These are phyloP conservation scores for Cephus spinipes DNA, from an alignment of 2,888 invertebrate species.

Conservation along the genomic window DNA sequence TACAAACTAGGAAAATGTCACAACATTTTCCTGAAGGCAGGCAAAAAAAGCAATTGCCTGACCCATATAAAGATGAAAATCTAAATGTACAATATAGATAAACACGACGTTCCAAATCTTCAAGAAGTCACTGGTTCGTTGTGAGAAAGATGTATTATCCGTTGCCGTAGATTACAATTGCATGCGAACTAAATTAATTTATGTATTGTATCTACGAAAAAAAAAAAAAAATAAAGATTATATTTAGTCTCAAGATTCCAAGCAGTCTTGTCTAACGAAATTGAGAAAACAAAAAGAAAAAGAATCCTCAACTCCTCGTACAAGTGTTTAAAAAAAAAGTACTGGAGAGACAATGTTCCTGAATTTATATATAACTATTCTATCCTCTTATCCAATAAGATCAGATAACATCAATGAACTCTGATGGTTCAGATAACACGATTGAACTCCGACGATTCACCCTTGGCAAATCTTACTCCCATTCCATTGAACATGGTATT, in stretches of 20 bases:
- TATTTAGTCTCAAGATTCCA: conserved; percentile 45
- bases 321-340: background rate
- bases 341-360: background rate
- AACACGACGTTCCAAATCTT: background rate
- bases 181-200: conserved; percentile 54
- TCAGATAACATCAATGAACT: conserved; percentile 7
- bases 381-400: background rate
- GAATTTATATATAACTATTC: background rate
- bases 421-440: conserved; percentile 13
- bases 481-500: conserved; percentile 54
- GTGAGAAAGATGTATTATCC: conserved; percentile 22
- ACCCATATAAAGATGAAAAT: background rate
- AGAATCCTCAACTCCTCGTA: too few relatives aligned
- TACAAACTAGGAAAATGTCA: background rate
- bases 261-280: background rate
- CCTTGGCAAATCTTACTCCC: conserved; percentile 46
- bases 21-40: background rate
- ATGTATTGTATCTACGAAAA: conserved; percentile 51
- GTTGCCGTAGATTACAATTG: conserved; percentile 48
- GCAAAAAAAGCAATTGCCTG: background rate
- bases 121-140: background rate
- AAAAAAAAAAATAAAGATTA: conserved; percentile 50
- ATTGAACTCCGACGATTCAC: conserved; percentile 12
- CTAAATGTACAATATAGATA: background rate
- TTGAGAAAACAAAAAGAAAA: too few relatives aligned